phyloP scores from a whole-genome alignment of 2,797 vertebrate genomes.

The Parauchenoglanis punctatus region DNA sequence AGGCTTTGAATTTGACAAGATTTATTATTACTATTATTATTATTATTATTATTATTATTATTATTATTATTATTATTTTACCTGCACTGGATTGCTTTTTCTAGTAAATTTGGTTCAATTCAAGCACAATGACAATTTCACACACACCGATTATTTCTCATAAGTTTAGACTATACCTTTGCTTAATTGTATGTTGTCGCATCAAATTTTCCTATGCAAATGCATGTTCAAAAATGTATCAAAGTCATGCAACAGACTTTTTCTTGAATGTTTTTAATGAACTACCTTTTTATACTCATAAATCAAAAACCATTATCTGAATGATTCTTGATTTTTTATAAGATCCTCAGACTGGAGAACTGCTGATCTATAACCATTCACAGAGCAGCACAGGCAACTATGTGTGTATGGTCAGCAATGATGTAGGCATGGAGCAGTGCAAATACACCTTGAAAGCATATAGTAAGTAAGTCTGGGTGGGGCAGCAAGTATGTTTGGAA shows the following conservation, averaged over 20 bases:
- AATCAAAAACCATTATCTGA: neutral
- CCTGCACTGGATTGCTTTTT: neutral
- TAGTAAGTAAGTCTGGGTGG: slow-evolving; percentile 73
- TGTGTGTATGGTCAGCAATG: slow-evolving; percentile 80
- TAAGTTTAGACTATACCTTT: neutral
- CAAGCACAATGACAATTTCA: neutral
- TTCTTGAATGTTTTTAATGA: neutral
- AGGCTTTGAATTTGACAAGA: neutral
- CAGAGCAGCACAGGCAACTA: slow-evolving; percentile 78
- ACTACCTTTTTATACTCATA: neutral
- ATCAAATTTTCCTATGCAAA: neutral
- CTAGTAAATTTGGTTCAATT: neutral
- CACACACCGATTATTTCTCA: neutral
- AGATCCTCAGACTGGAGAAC: slow-evolving; percentile 79
- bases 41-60: neutral
- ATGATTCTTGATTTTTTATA: slow-evolving; percentile 8
- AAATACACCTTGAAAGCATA: slow-evolving; percentile 72
- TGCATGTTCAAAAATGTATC: neutral
- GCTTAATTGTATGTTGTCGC: neutral
- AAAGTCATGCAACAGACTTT: neutral
- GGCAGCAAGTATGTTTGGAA: slow-evolving; percentile 36
- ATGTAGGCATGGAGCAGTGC: slow-evolving; percentile 80
- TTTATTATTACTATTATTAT: too few relatives aligned
- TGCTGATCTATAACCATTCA: slow-evolving; percentile 81
- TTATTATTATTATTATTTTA: neutral